Conservation (phyloP, 1,140 invertebrate genomes). For the Bombus waltoni region DNA sequence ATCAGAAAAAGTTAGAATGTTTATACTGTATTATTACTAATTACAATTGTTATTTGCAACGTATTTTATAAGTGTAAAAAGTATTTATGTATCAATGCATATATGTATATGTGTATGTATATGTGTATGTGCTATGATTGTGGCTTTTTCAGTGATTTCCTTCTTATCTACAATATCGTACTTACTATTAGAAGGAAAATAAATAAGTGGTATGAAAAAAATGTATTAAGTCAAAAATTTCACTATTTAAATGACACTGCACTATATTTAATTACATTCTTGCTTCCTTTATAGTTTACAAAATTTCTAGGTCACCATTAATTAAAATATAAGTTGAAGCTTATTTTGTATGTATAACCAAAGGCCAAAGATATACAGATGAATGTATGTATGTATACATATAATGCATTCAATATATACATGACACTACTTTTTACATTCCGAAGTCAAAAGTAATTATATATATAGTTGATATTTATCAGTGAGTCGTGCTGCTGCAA, state of each 20-base stretch:
- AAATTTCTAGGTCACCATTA: neutral
- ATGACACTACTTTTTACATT: neutral
- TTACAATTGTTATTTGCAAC: neutral
- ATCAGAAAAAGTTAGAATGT: neutral
- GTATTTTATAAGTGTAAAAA: neutral
- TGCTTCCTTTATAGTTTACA: neutral
- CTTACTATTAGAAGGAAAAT: neutral
- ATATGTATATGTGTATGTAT: no score
- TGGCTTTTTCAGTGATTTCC: constrained; percentile 19
- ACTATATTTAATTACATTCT: neutral
- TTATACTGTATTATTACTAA: neutral
- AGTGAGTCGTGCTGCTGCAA: no score
- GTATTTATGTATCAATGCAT: neutral
- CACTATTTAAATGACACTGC: neutral
- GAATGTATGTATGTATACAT: no score
- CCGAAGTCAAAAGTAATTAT: neutral
- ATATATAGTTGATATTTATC: neutral
- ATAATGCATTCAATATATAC: neutral
- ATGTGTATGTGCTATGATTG: neutral
- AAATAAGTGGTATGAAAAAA: neutral
- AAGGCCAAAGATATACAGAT: no score
- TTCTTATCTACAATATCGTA: neutral
- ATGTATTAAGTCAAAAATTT: neutral
- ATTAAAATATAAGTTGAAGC: neutral
- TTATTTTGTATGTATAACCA: no score